Evolutionary conservation across 2,888 invertebrate genomes (phyloP), one percentile per base, ranked within the genome.

Genomic region (Caenorhabditis sp.): DNA sequence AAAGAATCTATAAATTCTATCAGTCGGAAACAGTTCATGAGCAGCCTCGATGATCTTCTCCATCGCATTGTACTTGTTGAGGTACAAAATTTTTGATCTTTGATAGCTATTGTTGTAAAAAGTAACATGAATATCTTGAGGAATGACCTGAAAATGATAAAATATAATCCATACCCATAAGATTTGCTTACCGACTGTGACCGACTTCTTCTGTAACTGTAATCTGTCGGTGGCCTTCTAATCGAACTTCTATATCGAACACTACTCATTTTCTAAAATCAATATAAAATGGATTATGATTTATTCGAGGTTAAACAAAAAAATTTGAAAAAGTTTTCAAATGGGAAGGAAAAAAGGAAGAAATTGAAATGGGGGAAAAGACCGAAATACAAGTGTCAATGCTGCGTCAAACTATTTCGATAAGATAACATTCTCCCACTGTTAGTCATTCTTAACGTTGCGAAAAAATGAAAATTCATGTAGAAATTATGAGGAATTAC

Each of bases 361-460:
- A 26, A 24, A 16, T 22, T 38, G 38, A 24, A 51, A 64, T 8
- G n/a, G n/a, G n/a, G 12, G 44, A 38, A 63, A 28, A 63, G 28
- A 49, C 31, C 19, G 66, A 66, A 68, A 38, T 28, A 31, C 54
- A 51, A 68, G 54, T 66, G 68, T 68, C 68, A 68, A 51, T 24
- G 68, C 54, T 24, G 68, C 49, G 19, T 68, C 49, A 54, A 54
- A 54, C 35, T 68, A 28, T 68, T 68, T 35, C 51, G 68, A 68
- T 68, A 68, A 68, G 68, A 68, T 68, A 68, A 54, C 51, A 68
- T 41, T 68, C 38, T 38, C 35, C 38, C 31, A 63, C 63, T 51
- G 54, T 68, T 51, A 68, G 68, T 68, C 68, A 68, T 41, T 38
- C n/a, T 49, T 51, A 22, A 10, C 22, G 8, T 12, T 4, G 28